Evolutionary conservation across 2,888 invertebrate species (phyloP), one percentile per base, ranked within the genome.

Genomic region (Pristionchus mayeri): DNA sequence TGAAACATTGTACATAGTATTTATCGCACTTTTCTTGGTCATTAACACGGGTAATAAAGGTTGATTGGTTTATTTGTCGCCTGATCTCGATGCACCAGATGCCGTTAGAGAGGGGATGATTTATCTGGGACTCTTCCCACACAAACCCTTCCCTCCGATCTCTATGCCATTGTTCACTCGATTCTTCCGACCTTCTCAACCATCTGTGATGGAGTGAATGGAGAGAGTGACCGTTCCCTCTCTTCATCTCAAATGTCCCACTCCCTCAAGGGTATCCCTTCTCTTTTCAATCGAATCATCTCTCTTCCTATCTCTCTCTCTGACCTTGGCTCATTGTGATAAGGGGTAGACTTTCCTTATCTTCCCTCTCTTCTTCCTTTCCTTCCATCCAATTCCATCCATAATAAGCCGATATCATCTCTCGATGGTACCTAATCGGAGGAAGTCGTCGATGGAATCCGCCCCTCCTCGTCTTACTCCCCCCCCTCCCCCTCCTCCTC

Each of bases 291-390:
- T 79, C 76, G 24, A 79, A 40, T 79, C 52, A 34, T 79, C 54
- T 54, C 54, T 48, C 27, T 54, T 52, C 76, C n/a, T n/a, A 27
- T 50, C n/a, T 50, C 48, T 37, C 40, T 24, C 48, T 48, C 16
- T 76, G 76, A 76, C 76, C 76, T 76, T 76, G 76, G 48, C 48
- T 44, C 27, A 76, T 50, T 76, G 54, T 79, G 79, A 79, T 79
- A 79, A 79, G 37, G 79, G n/a, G 52, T 16, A 24, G 48, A 48
- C 76, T 79, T 40, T 79, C 79, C 54, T 27, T 27, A 21, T 75
- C 44, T 75, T 24, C 40, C 75, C 16, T 40, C 30, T 30, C 79
- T 79, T 34, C 30, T 52, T 50, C 24, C 54, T 54, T 27, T 54
- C 79, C 37, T 54, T 54, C 52, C 24, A 30, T 40, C 44, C 54